These are phyloP conservation scores for Drosophila seguyi DNA, from an alignment of 1,140 invertebrate species.

Conservation along the genomic window DNA sequence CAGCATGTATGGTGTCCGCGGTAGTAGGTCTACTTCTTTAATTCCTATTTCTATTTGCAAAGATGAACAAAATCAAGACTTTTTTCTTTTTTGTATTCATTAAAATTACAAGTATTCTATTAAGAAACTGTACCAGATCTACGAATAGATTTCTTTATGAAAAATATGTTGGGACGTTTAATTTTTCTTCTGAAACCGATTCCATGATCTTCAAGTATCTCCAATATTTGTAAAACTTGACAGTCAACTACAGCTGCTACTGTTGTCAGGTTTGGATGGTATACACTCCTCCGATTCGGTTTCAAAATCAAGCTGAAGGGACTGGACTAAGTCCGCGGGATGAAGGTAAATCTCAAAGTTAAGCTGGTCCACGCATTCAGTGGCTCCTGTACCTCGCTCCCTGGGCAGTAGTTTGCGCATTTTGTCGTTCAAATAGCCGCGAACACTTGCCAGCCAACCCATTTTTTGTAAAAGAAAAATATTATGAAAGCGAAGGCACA, in stretches of 20 bases:
- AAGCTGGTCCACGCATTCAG: not conserved
- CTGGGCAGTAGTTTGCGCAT: constrained; percentile 11
- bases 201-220: not conserved
- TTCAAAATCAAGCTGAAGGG: constrained; percentile 13
- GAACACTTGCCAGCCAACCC: not conserved
- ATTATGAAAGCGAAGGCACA: constrained; percentile 1
- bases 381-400: not conserved
- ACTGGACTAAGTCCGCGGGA: constrained; percentile 12
- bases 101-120: too few species aligned
- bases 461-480: constrained; percentile 12
- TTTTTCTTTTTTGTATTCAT: too few species aligned
- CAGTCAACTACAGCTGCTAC: not conserved
- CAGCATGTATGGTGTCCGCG: not conserved
- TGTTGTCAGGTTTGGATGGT: too few species aligned
- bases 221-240: not conserved
- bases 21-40: not conserved
- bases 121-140: too few species aligned
- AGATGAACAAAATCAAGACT: not conserved
- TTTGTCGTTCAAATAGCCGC: constrained; percentile 14
- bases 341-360: constrained; percentile 18
- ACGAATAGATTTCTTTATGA: not conserved
- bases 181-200: not conserved
- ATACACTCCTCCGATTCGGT: constrained; percentile 3
- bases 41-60: not conserved
- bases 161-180: not conserved